Evolutionary conservation across 2,113 vertebrate genomes (phyloP).

Genomic region (Trematocara variabile): DNA sequence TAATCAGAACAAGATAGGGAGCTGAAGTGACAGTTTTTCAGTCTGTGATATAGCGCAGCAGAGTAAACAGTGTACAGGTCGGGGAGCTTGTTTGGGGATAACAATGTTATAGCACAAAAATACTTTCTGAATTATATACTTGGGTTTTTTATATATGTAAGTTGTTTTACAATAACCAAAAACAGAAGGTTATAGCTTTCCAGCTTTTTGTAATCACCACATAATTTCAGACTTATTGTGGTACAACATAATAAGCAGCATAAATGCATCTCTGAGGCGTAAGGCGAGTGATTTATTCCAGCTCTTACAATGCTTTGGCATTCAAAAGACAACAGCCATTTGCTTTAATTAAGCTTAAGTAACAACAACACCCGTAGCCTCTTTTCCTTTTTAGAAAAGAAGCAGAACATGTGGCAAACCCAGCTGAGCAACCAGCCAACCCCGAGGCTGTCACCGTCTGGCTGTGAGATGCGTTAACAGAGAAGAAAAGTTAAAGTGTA

Average conservation of each 20-base stretch:
- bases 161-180: not conserved
- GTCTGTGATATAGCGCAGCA: not conserved
- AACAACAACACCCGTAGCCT: constrained; percentile 42
- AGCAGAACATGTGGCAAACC: constrained; percentile 16
- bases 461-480: not conserved
- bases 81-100: not conserved
- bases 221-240: not conserved
- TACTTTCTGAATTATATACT: not conserved
- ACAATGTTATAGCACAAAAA: not conserved
- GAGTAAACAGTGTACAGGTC: not conserved
- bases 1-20: not conserved
- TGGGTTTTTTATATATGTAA: not conserved
- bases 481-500: not conserved
- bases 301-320: not conserved
- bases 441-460: not conserved
- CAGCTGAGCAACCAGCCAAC: not conserved
- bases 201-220: not conserved
- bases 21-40: not conserved
- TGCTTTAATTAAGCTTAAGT: constrained; percentile 16
- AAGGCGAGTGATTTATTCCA: not conserved
- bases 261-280: not conserved
- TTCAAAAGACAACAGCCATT: constrained; percentile 4
- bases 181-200: not conserved
- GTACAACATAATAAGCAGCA: not conserved
- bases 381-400: not conserved